Evolutionary conservation across 2,113 vertebrate genomes (phyloP).

Genomic region (Dipodomys spectabilis): DNA sequence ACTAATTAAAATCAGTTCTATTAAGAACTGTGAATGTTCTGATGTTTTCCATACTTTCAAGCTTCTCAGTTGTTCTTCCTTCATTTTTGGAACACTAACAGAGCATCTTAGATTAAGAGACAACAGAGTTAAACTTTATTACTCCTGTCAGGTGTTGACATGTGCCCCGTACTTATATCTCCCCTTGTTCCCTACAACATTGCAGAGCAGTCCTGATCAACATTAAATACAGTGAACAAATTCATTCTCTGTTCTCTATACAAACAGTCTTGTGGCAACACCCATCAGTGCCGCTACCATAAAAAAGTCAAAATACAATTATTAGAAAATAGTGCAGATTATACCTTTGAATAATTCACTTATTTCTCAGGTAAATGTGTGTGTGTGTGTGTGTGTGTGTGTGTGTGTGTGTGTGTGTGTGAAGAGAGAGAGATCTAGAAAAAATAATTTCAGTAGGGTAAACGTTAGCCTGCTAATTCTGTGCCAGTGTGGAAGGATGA

Average conservation of each 20-base stretch:
- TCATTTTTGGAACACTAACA: neutral
- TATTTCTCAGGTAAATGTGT: conserved; percentile 15
- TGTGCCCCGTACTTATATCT: neutral
- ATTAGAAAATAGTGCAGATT: neutral
- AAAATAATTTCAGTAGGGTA: conserved; percentile 31
- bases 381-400: neutral
- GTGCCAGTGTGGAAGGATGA: neutral
- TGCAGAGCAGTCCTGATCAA: neutral
- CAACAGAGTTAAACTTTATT: neutral
- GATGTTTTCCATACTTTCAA: neutral
- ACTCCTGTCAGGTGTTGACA: neutral
- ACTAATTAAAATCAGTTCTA: conserved; percentile 6
- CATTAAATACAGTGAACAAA: neutral
- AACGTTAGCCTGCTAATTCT: neutral
- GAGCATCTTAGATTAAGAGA: neutral
- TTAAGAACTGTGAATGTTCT: neutral
- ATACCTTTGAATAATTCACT: conserved; percentile 50
- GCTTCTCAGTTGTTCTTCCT: neutral
- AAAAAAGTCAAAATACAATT: too few species aligned
- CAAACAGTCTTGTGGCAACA: too few species aligned
- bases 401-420: neutral
- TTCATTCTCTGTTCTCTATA: too few species aligned
- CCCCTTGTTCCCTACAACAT: neutral
- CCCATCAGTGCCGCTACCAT: too few species aligned
- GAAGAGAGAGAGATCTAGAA: conserved; percentile 24